Evolutionary conservation across 2,113 vertebrate genomes (phyloP).

Genomic region (Apeltes quadracus): DNA sequence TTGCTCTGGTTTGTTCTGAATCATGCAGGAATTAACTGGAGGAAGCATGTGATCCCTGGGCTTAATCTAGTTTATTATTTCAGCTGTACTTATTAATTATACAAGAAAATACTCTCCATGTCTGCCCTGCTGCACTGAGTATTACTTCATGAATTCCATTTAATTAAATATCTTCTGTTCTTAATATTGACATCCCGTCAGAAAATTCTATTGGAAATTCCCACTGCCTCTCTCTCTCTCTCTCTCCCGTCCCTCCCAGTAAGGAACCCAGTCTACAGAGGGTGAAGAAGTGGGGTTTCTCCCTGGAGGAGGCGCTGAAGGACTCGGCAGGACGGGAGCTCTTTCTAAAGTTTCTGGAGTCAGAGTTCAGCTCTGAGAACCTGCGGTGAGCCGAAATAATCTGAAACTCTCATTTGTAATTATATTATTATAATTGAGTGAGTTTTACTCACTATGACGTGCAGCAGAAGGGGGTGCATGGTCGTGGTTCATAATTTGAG

Average conservation of each 20-base stretch:
- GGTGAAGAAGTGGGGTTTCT: conserved; percentile 98
- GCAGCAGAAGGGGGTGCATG: background rate
- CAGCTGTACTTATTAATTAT: conserved; percentile 60
- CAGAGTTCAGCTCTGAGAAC: conserved; percentile 99
- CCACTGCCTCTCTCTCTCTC: background rate
- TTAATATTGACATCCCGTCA: background rate
- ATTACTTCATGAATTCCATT: background rate
- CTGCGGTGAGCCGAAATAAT: conserved; percentile 84
- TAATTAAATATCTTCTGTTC: conserved; percentile 8
- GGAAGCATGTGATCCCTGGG: conserved; percentile 46
- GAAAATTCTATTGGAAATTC: conserved; percentile 11
- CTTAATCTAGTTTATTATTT: conserved; percentile 63
- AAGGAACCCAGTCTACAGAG: conserved; percentile 96
- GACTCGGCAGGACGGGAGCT: conserved; percentile 93
- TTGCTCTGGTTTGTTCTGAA: conserved; percentile 30
- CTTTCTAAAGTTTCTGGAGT: conserved; percentile 97
- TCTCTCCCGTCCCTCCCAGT: conserved; percentile 74
- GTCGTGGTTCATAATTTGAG: no score
- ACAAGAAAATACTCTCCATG: conserved; percentile 16
- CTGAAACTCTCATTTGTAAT: no score
- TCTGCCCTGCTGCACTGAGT: background rate
- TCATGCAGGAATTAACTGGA: conserved; percentile 58
- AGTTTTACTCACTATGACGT: background rate
- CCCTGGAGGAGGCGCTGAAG: conserved; percentile 93
- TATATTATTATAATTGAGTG: no score